Conservation (phyloP, 2,113 vertebrate species). For the pig (Sus scrofa) region DNA sequence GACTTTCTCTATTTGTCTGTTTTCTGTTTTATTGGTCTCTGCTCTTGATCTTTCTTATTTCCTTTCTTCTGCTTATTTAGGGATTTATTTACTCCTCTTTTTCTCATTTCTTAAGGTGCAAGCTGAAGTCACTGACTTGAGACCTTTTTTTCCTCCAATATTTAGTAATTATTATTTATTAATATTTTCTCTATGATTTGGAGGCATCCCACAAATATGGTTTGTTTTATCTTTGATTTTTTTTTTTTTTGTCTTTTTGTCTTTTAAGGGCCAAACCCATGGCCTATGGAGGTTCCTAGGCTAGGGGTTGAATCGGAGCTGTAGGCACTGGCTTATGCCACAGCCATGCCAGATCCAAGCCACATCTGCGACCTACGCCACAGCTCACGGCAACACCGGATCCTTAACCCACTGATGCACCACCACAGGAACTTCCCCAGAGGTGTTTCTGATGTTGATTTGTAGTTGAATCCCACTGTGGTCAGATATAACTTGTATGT, state of each 20-base stretch:
- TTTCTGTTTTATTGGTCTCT: slow-evolving; percentile 16
- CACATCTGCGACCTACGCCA: too few species aligned
- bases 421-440: background rate
- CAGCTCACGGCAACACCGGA: too few species aligned
- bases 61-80: background rate
- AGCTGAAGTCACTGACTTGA: background rate
- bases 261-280: too few species aligned
- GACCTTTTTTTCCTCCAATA: background rate
- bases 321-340: too few species aligned
- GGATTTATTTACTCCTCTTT: background rate
- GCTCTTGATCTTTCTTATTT: slow-evolving; percentile 10
- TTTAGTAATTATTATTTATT: background rate
- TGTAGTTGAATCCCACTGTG: background rate
- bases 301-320: too few species aligned
- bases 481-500: background rate
- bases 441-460: background rate
- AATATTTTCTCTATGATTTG: background rate
- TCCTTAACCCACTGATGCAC: too few species aligned
- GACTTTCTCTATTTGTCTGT: background rate
- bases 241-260: too few species aligned
- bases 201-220: background rate
- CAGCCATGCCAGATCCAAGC: too few species aligned
- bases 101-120: background rate
- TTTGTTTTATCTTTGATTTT: background rate
- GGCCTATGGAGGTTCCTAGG: too few species aligned